A percentile compares a stretch with the other conserved stretches of the same genome.
Evolutionary conservation across 2,888 invertebrate species (phyloP).

Genomic region (Erebia ligea): DNA sequence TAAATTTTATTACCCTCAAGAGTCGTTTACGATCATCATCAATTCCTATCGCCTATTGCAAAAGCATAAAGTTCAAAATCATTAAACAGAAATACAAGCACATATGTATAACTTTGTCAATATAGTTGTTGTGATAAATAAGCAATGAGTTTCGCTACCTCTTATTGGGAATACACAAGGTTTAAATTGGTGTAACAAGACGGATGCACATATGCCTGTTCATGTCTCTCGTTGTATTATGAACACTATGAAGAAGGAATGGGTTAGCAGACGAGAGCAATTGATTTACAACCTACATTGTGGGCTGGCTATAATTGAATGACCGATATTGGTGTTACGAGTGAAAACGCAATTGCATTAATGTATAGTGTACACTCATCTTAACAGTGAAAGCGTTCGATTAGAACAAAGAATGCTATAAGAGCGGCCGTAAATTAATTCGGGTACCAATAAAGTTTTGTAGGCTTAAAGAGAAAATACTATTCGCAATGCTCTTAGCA

Average conservation of each 20-base stretch:
- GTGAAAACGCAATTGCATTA: conserved; percentile 44
- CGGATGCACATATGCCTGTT: conserved; percentile 21
- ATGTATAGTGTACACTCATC: conserved; percentile 28
- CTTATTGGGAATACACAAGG: conserved; percentile 17
- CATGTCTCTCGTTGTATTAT: conserved; percentile 27
- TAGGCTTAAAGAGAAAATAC: background rate
- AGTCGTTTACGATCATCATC: conserved; percentile 47
- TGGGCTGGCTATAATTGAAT: conserved; percentile 41
- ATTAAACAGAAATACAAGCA: background rate
- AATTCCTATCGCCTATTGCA: conserved; percentile 13
- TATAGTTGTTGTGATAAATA: conserved; percentile 33
- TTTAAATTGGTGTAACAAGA: conserved; percentile 17
- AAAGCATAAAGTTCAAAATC: conserved; percentile 26
- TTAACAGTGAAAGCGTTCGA: conserved; percentile 28
- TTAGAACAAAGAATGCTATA: conserved; percentile 10
- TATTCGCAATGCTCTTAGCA: background rate
- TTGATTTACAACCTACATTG: conserved; percentile 42
- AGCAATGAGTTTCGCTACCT: conserved; percentile 30
- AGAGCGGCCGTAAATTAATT: conserved; percentile 3
- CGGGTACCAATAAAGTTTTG: conserved; percentile 6
- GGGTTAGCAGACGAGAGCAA: conserved; percentile 41
- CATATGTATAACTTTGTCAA: conserved; percentile 28
- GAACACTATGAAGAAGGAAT: conserved; percentile 39
- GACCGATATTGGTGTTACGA: conserved; percentile 42
- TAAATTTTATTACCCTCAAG: conserved; percentile 53